Evolutionary conservation across 2,113 vertebrate genomes (phyloP).

Genomic region (Ctenomys sociabilis): DNA sequence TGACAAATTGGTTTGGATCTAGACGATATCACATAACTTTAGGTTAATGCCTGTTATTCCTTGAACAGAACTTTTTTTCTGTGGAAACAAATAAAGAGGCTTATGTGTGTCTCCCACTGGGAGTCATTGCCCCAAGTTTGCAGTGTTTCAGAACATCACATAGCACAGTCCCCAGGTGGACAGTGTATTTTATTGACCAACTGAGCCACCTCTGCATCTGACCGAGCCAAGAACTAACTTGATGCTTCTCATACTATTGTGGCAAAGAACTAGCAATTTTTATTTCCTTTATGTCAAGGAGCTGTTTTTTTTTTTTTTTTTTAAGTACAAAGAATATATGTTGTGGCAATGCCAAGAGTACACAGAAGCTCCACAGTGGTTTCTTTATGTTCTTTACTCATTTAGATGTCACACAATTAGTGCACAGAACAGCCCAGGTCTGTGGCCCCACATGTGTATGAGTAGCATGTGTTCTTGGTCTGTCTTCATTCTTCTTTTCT

Average conservation of each 20-base stretch:
- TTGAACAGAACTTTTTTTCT: neutral
- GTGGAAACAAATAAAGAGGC: neutral
- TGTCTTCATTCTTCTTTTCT: neutral
- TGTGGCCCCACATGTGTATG: neutral
- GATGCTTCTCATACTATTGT: neutral
- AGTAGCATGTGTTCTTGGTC: neutral
- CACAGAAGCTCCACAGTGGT: neutral
- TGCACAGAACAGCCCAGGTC: neutral
- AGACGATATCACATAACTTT: neutral
- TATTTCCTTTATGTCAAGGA: neutral
- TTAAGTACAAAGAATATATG: neutral
- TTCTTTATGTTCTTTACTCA: neutral
- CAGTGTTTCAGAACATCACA: neutral
- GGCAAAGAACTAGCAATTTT: neutral
- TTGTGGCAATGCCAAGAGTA: neutral
- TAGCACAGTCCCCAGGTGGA: neutral
- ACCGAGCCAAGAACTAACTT: neutral
- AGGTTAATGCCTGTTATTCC: slow-evolving; percentile 13
- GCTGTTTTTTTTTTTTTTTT: neutral
- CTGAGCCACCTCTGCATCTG: neutral
- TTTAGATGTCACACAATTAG: neutral
- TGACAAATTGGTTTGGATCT: slow-evolving; percentile 51
- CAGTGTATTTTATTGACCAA: neutral
- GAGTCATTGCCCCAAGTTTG: neutral
- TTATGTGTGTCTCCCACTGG: neutral